Base-by-base conservation (phyloP, 2,888 invertebrate genomes). In the Standfussiana lucernea region DNA sequence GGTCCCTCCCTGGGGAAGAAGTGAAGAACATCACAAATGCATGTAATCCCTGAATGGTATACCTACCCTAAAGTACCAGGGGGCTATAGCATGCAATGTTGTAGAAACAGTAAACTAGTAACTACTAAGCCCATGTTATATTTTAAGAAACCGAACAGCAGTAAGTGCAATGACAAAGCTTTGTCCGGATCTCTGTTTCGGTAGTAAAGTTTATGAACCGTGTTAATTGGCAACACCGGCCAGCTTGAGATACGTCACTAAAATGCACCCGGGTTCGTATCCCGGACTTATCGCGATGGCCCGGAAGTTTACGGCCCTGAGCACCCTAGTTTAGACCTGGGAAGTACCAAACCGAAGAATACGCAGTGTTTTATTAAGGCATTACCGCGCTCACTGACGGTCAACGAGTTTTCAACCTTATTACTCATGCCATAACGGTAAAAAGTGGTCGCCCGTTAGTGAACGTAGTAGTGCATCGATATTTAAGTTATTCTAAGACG, bases 201-300 rank as follows among this genome's bases (percentile, higher is more conserved):
- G 64, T 72, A 62, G 61, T 84, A 84, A 84, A 84, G 21, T 82
- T 84, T 72, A 84, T 72, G 71, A 47, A 13, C 53, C 61, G 69
- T 68, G 67, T 79, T 74, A 74, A 84, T 72, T 65, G 73, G 64
- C 56, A 65, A 74, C 76, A 59, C 72, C 64, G 61, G 45, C 1
- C 11, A 59, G 56, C 28, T 65, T 35, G 40, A 67, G 77, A 73
- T 75, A 77, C 66, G 72, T 77, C 72, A 84, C 69, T 82, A 56
- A 82, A 84, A 76, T 80, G 80, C 75, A 85, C 68, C 24, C 53
- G 28, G 42, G 21, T 21, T 21, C 24, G 53, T 45, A 40, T n/a
- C 64, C 59, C 53, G 59, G 73, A 56, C 18, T 80, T 80, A 80
- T 84, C 73, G 13, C 40, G 73, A 66, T 73, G 61, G 32, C 69